Percentiles rank a stretch among this genome's conserved stretches.
phyloP scores from a whole-genome alignment of 2,797 vertebrate genomes.

The Paramormyrops hopkinsi region DNA sequence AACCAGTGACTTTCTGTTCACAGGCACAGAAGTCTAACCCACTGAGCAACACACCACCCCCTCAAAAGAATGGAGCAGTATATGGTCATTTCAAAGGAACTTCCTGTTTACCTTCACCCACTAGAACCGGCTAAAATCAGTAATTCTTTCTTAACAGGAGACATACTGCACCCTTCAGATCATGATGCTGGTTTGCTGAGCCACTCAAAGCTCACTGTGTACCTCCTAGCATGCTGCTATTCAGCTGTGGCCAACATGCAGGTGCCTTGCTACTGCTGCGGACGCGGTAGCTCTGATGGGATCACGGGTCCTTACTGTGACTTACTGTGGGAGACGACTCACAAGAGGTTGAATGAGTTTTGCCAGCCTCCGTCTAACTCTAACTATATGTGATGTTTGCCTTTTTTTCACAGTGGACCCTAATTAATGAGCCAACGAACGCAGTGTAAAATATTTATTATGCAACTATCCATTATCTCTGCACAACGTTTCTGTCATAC shows the following conservation, averaged over 20 bases:
- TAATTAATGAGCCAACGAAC: background rate
- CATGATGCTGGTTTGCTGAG: background rate
- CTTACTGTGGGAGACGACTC: background rate
- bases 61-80: background rate
- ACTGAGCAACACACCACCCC: background rate
- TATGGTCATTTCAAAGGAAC: background rate
- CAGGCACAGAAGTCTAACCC: background rate
- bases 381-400: background rate
- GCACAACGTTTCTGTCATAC: background rate
- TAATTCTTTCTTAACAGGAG: background rate
- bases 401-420: background rate
- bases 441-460: background rate
- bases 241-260: background rate
- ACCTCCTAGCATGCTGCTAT: background rate
- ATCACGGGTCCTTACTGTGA: background rate
- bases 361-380: background rate
- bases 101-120: background rate
- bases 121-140: background rate
- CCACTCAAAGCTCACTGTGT: background rate
- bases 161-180: background rate
- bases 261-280: background rate
- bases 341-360: background rate
- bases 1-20: background rate
- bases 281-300: background rate
- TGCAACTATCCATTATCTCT: conserved; percentile 7